Base-by-base conservation (phyloP, 1,140 invertebrate species). In the Drosophila dunni region DNA sequence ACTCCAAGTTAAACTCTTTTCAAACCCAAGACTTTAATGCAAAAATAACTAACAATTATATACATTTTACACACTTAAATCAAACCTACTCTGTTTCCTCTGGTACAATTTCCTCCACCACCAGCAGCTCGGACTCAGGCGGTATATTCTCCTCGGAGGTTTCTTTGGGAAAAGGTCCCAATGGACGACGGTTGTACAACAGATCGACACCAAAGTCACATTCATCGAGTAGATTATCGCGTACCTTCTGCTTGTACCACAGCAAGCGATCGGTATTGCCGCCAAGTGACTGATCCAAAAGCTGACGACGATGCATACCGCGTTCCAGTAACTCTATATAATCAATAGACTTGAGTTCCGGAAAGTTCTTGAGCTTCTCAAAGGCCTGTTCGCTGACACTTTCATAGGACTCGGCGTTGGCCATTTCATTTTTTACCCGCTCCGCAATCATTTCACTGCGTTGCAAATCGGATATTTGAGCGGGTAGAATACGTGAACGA, bases 261-360 rank as follows among this genome's bases (percentile, higher is more conserved):
- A 69, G 68, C 34, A 85, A n/a, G 0, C 90, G 86, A 50, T 91
- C 90, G 0, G 90, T 91, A 40, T 91, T 91, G 0, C 91, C 86
- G 34, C 91, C 91, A 51, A 92, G 48, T 0, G 86, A 85, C 11
- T 92, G 80, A 71, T 91, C 91, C 9, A 92, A 17, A 6, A 91
- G 45, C 38, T 72, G 73, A 1, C 91, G 86, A 3, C 91, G 84
- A 9, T 90, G 68, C 11, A 74, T 56, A 0, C 86, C 90, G 7
- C 91, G 88, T 15, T 81, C 71, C 10, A 92, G 48, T 10, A 92
- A 79, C 29, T 92, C 90, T 3, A 85, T 81, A 9, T 90, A 90
- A 42, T 83, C 78, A 11, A 92, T 80, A 5, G 62, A 20, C 42
- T 88, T 65, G 38, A 91, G 86, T 6, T 78, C 71, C 8, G 81